Evolutionary conservation across 2,797 vertebrate species (phyloP).

Genomic region (Dallia pectoralis): DNA sequence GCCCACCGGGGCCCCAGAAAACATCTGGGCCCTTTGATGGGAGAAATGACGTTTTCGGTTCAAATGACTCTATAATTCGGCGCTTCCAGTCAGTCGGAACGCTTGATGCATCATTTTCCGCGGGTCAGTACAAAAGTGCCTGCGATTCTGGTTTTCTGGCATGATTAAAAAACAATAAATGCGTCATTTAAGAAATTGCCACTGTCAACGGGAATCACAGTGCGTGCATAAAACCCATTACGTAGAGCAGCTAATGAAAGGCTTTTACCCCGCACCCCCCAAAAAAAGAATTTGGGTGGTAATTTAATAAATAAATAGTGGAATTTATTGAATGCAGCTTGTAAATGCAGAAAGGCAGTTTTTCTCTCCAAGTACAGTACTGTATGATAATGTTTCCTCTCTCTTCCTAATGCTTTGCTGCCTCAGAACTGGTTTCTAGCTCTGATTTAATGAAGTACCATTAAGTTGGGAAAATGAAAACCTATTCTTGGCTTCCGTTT

Average conservation of each 20-base stretch:
- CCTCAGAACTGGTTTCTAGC: slow-evolving; percentile 11
- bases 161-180: slow-evolving; percentile 31
- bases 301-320: slow-evolving; percentile 14
- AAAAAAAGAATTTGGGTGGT: neutral
- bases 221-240: slow-evolving; percentile 26
- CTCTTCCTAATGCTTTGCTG: neutral
- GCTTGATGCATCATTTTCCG: slow-evolving; percentile 25
- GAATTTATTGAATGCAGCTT: slow-evolving; percentile 1
- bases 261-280: neutral
- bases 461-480: neutral
- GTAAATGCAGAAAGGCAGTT: neutral
- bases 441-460: slow-evolving; percentile 6
- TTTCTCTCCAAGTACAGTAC: slow-evolving; percentile 2
- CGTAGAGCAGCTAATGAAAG: slow-evolving; percentile 13
- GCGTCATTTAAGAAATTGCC: slow-evolving; percentile 22
- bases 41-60: neutral
- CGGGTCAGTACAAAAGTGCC: slow-evolving; percentile 20
- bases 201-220: slow-evolving; percentile 22
- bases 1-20: slow-evolving; percentile 13
- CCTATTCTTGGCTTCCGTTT: neutral
- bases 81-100: slow-evolving; percentile 16
- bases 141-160: slow-evolving; percentile 19
- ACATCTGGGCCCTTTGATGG: slow-evolving; percentile 21
- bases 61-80: slow-evolving; percentile 32
- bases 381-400: neutral